These are phyloP conservation scores for Oscheius sp. DNA, from an alignment of 2,888 invertebrate species.

Conservation along the genomic window DNA sequence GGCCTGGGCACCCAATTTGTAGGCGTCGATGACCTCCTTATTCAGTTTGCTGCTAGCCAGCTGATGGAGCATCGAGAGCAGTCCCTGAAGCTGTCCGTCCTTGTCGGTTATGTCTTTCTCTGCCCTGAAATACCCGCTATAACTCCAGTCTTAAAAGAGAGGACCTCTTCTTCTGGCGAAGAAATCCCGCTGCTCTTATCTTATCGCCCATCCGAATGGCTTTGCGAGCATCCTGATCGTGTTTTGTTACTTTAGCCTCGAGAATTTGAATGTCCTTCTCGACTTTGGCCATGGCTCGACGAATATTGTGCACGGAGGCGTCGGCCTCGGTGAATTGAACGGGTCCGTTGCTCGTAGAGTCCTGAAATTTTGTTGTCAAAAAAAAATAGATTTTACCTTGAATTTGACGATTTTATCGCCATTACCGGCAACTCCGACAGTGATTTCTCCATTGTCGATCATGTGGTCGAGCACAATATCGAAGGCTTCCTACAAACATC, in stretches of 20 bases:
- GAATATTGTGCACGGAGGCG: constrained; percentile 67
- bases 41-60: constrained; percentile 67
- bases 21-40: constrained; percentile 68
- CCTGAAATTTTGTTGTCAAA: constrained; percentile 26
- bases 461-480: constrained; percentile 58
- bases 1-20: constrained; percentile 64
- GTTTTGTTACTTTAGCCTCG: constrained; percentile 61
- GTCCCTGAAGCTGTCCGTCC: constrained; percentile 66
- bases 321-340: constrained; percentile 68
- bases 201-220: constrained; percentile 61
- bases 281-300: constrained; percentile 60
- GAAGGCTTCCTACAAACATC: constrained; percentile 47
- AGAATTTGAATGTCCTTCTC: constrained; percentile 64
- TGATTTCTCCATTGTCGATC: constrained; percentile 53
- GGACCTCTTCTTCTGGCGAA: constrained; percentile 60
- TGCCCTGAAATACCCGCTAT: constrained; percentile 22
- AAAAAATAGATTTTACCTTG: constrained; percentile 48
- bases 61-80: constrained; percentile 67
- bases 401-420: constrained; percentile 71
- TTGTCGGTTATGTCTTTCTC: constrained; percentile 69
- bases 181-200: constrained; percentile 53
- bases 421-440: constrained; percentile 56
- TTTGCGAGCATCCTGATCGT: constrained; percentile 59
- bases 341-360: constrained; percentile 49
- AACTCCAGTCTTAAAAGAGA: not conserved